Base-by-base conservation (phyloP, 2,113 vertebrate species). In the Cottus gobio region DNA sequence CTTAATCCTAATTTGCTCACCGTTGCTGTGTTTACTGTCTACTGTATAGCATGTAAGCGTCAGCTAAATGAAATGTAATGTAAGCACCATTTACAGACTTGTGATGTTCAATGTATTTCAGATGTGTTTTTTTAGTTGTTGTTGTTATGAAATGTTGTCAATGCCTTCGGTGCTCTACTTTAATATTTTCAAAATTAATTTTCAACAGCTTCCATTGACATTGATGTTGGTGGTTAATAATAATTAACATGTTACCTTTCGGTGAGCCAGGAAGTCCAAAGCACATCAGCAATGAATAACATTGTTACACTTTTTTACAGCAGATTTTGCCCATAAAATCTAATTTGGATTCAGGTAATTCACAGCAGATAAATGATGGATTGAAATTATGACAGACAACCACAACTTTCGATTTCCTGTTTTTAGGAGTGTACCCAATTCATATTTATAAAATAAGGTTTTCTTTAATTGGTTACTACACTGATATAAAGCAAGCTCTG, bases 31-130 rank as follows among this genome's bases (percentile, higher is more conserved):
- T n/a, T n/a, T n/a, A n/a, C n/a, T n/a, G n/a, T n/a, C n/a, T n/a
- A n/a, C n/a, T n/a, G n/a, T n/a, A n/a, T n/a, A n/a, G n/a, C n/a
- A n/a, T n/a, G n/a, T n/a, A n/a, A n/a, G n/a, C n/a, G n/a, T n/a
- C n/a, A n/a, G n/a, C n/a, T n/a, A n/a, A n/a, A n/a, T n/a, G n/a
- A n/a, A n/a, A n/a, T n/a, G n/a, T n/a, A n/a, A n/a, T n/a, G n/a
- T n/a, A 70, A 79, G 63, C 69, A 73, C 75, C 69, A 34, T 56
- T 71, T 16, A 73, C 39, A 44, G n/a, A 18, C n/a, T 52, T 60
- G 36, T 0, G 8, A 56, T 28, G n/a, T 69, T 60, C 13, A 58
- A 11, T 52, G 65, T 15, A 48, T 79, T 79, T 66, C 4, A 70
- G 34, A 36, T 71, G n/a, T 52, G 0, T 4, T 72, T 52, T 34